Conservation (phyloP, 2,797 vertebrate genomes). For the Gymnocypris eckloni region DNA sequence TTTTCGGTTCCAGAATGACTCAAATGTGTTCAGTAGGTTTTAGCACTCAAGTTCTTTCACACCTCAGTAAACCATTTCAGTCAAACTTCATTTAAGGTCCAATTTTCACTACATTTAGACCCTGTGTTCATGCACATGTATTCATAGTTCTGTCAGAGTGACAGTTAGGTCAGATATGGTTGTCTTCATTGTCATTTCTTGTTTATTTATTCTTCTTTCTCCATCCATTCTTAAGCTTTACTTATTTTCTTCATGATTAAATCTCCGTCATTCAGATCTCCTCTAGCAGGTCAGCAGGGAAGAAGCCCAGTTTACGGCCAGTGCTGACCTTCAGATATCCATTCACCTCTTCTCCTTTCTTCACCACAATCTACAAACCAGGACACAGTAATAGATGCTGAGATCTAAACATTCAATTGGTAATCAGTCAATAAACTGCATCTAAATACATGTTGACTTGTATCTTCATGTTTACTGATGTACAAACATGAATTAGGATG, state of each 20-base stretch:
- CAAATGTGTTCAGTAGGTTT: no score
- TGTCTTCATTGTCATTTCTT: neutral
- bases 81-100: no score
- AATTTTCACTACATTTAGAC: no score
- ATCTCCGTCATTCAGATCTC: conserved; percentile 83
- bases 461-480: neutral
- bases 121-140: neutral
- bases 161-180: neutral
- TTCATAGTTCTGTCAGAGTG: neutral
- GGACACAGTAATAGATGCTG: conserved; percentile 32
- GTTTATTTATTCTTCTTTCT: neutral
- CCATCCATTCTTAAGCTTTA: neutral
- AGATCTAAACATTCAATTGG: neutral
- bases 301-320: conserved; percentile 92
- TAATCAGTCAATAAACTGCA: neutral
- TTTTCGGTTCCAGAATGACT: no score
- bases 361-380: conserved; percentile 88
- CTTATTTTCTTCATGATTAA: neutral
- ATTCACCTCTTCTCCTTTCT: conserved; percentile 92
- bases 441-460: neutral
- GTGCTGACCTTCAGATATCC: conserved; percentile 93
- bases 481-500: neutral
- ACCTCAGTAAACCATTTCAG: no score
- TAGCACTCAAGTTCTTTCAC: no score
- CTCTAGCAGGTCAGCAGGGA: conserved; percentile 87